phyloP scores from a whole-genome alignment of 2,888 invertebrate genomes.

The Halocaridina rubra region DNA sequence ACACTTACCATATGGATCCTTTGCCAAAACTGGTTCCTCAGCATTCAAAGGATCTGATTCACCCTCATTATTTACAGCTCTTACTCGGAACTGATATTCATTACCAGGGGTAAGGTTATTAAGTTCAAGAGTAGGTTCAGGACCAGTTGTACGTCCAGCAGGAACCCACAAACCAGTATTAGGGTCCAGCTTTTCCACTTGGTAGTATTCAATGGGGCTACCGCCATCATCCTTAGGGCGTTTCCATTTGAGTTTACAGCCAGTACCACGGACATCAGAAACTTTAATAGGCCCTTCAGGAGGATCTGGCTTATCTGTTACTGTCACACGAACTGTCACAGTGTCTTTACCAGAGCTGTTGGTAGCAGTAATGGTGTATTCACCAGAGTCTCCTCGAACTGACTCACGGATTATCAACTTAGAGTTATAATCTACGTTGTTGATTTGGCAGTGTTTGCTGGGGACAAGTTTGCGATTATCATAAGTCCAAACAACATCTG shows the following conservation, averaged over 20 bases:
- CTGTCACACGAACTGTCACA: constrained; percentile 83
- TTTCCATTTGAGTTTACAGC: constrained; percentile 95
- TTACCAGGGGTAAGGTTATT: constrained; percentile 88
- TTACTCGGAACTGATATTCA: constrained; percentile 95
- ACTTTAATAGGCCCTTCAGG: constrained; percentile 92
- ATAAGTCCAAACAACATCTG: constrained; percentile 91
- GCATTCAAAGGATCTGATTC: constrained; percentile 93
- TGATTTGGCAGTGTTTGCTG: constrained; percentile 81
- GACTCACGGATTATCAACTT: constrained; percentile 86
- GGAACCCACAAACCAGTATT: constrained; percentile 91
- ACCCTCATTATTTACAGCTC: constrained; percentile 95
- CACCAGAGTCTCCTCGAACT: constrained; percentile 84
- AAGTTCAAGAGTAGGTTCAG: constrained; percentile 77
- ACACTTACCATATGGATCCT: constrained; percentile 89
- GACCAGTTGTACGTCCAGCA: constrained; percentile 78
- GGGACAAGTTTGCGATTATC: constrained; percentile 81
- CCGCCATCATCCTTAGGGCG: constrained; percentile 95
- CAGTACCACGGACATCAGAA: constrained; percentile 91
- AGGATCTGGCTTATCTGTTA: constrained; percentile 87
- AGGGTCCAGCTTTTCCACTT: constrained; percentile 94
- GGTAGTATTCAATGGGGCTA: constrained; percentile 93
- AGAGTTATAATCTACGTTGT: constrained; percentile 87
- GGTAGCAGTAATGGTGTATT: constrained; percentile 86
- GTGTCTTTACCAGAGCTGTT: constrained; percentile 89
- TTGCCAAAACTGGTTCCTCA: constrained; percentile 88